Conservation (phyloP, 2,888 invertebrate species). For the Parthenolecanium corni region DNA sequence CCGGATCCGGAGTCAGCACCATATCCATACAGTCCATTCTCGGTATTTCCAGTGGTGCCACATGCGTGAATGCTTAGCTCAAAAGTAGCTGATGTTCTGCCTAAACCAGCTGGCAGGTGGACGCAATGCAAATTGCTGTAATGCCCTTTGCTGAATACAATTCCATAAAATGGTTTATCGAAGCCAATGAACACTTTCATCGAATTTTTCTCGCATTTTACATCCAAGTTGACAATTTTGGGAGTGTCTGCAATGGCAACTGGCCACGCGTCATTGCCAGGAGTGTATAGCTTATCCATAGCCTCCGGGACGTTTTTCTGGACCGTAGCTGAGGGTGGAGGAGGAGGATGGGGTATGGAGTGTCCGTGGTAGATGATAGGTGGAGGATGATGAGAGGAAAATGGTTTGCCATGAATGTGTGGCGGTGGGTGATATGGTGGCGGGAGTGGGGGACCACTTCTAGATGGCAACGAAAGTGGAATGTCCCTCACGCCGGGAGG, state of each 20-base stretch:
- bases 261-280: conserved; percentile 63
- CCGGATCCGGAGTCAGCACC: conserved; percentile 81
- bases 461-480: conserved; percentile 29
- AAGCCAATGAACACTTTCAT: conserved; percentile 92
- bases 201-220: conserved; percentile 84
- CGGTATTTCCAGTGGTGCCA: conserved; percentile 83
- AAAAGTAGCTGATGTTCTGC: conserved; percentile 74
- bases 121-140: conserved; percentile 87
- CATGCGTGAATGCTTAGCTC: conserved; percentile 85
- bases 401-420: conserved; percentile 22
- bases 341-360: conserved; percentile 39
- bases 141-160: conserved; percentile 87
- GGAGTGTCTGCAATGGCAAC: conserved; percentile 76
- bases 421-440: conserved; percentile 14
- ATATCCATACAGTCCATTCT: conserved; percentile 76
- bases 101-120: conserved; percentile 77
- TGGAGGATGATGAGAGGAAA: conserved; percentile 34
- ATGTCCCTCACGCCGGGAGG: conserved; percentile 20
- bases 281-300: conserved; percentile 43
- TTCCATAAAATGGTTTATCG: conserved; percentile 89
- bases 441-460: conserved; percentile 31
- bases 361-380: conserved; percentile 10
- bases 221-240: conserved; percentile 80
- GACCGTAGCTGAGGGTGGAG: conserved; percentile 50
- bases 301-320: conserved; percentile 45